Conservation (phyloP, 2,888 invertebrate genomes). For the Nymphalis c-album region DNA sequence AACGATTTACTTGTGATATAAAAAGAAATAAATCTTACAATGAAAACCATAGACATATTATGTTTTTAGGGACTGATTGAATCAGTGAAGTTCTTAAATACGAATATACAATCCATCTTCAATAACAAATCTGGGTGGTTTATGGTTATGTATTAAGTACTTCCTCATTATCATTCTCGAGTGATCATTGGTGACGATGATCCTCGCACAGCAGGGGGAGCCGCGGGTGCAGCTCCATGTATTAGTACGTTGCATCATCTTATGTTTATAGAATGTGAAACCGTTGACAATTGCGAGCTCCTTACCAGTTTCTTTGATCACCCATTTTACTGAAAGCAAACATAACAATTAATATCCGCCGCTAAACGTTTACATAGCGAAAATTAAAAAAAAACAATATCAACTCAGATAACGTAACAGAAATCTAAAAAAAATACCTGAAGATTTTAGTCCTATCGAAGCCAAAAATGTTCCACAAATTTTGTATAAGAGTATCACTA, state of each 20-base stretch:
- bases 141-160: constrained; percentile 24
- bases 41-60: no score
- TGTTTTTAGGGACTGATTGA: no score
- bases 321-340: constrained; percentile 37
- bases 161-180: constrained; percentile 26
- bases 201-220: constrained; percentile 46
- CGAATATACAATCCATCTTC: constrained; percentile 36
- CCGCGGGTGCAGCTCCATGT: constrained; percentile 51
- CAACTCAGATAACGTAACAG: no score
- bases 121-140: constrained; percentile 26
- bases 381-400: no score
- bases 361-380: not conserved
- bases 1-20: no score
- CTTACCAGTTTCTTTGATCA: constrained; percentile 39
- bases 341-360: not conserved
- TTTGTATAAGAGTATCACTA: no score
- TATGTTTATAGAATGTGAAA: constrained; percentile 46
- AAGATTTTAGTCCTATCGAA: no score
- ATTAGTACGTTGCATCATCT: constrained; percentile 34
- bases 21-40: no score
- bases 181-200: constrained; percentile 40
- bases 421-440: no score
- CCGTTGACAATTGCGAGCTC: constrained; percentile 41
- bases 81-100: constrained; percentile 4
- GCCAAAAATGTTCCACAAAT: no score